Conservation (phyloP, 2,888 invertebrate genomes). For the Galerucella pusilla region DNA sequence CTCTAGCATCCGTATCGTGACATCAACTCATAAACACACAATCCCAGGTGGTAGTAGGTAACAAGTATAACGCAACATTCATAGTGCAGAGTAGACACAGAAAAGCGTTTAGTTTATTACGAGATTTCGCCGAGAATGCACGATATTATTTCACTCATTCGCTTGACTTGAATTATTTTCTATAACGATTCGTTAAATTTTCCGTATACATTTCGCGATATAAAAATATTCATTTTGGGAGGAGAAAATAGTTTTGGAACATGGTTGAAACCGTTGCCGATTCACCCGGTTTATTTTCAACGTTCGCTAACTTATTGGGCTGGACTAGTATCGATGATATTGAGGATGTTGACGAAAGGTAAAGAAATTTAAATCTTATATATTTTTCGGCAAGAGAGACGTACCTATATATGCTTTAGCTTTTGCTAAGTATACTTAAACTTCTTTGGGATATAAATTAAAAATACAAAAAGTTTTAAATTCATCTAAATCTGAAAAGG, state of each 20-base stretch:
- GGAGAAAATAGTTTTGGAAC: slow-evolving; percentile 10
- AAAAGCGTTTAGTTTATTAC: not conserved
- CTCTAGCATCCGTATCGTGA: slow-evolving; percentile 6
- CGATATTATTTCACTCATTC: not conserved
- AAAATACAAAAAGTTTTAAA: too few relatives aligned
- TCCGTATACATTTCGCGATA: not conserved
- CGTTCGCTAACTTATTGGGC: slow-evolving; percentile 56
- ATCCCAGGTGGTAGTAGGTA: slow-evolving; percentile 6
- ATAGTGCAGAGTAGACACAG: not conserved
- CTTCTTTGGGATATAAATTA: too few relatives aligned
- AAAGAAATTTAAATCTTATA: slow-evolving; percentile 19
- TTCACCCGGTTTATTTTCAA: slow-evolving; percentile 54
- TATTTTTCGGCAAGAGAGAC: too few relatives aligned
- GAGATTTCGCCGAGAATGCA: not conserved
- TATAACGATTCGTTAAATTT: not conserved
- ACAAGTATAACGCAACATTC: not conserved
- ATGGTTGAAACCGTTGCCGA: slow-evolving; percentile 48
- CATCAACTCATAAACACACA: slow-evolving; percentile 5
- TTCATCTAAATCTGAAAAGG: too few relatives aligned
- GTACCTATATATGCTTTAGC: too few relatives aligned
- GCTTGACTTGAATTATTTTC: not conserved
- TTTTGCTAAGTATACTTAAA: too few relatives aligned
- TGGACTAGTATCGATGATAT: slow-evolving; percentile 49
- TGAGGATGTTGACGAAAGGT: slow-evolving; percentile 60
- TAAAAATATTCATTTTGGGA: not conserved